These are phyloP conservation scores for Daboia siamensis DNA, from an alignment of 2,113 vertebrate species.

Conservation along the genomic window DNA sequence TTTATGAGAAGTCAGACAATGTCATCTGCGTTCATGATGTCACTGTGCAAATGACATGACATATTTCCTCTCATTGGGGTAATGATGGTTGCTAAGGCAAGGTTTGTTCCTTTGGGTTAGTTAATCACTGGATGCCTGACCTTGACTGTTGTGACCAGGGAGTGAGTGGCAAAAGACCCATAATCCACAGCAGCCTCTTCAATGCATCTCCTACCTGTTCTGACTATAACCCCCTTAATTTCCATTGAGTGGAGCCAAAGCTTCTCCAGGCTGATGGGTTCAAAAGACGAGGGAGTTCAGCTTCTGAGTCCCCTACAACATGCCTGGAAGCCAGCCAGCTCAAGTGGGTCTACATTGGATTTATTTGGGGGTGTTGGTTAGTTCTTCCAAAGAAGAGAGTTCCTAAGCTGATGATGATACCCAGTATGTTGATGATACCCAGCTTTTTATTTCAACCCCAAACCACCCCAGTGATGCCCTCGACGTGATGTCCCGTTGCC, in stretches of 20 bases:
- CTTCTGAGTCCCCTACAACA: neutral
- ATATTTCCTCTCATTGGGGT: neutral
- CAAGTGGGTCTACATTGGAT: neutral
- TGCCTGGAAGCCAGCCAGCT: neutral
- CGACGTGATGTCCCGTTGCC: too few species aligned
- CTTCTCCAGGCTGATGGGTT: neutral
- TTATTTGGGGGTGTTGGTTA: neutral
- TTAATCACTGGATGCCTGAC: neutral
- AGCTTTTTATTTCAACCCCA: too few species aligned
- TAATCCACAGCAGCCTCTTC: neutral
- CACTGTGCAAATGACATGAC: neutral
- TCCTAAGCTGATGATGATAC: too few species aligned
- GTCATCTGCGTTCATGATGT: neutral
- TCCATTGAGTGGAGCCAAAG: neutral
- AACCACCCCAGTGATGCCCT: too few species aligned
- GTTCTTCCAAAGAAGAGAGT: neutral
- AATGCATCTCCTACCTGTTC: neutral
- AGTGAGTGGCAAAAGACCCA: neutral
- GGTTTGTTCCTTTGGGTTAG: neutral
- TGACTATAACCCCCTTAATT: neutral
- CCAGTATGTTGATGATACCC: too few species aligned
- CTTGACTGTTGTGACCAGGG: neutral
- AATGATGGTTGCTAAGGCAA: neutral
- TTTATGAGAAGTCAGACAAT: neutral
- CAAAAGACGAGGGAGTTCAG: neutral